A percentile compares a stretch with the other conserved stretches of the same genome.
Evolutionary conservation across 2,888 invertebrate genomes (phyloP).

Genomic region (Mesorhabditis spiculigera): DNA sequence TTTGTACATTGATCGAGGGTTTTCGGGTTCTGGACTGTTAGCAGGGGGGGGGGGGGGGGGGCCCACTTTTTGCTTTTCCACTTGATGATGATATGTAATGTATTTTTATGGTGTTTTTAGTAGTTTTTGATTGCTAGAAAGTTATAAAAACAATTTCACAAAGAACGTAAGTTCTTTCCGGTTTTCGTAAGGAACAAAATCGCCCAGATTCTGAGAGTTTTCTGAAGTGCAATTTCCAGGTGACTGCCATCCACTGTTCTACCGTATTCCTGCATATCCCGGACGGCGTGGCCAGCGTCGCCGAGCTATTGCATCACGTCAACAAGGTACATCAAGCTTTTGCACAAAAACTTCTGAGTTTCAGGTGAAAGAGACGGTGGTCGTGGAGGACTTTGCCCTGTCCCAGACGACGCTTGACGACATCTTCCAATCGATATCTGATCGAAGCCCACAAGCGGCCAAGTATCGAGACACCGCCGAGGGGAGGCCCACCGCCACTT

Average conservation of each 20-base stretch:
- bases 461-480: neutral
- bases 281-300: constrained; percentile 24
- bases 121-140: no score
- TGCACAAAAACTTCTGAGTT: constrained; percentile 8
- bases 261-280: constrained; percentile 27
- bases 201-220: no score
- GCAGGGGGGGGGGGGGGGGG: no score
- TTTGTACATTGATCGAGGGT: no score
- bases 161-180: no score
- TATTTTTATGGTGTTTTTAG: no score
- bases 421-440: constrained; percentile 39
- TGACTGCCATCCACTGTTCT: constrained; percentile 28
- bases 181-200: no score
- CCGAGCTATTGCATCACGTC: constrained; percentile 30
- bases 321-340: constrained; percentile 24
- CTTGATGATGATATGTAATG: no score
- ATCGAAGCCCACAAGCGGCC: constrained; percentile 5
- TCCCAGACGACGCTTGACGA: constrained; percentile 52
- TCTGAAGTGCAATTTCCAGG: neutral
- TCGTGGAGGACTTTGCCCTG: constrained; percentile 42
- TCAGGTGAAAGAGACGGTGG: constrained; percentile 23
- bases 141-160: no score
- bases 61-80: no score
- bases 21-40: no score
- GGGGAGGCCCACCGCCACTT: neutral